phyloP scores from a whole-genome alignment of 30 jellyfish, hydroid and myxozoan species.

The Morbakka virulenta region DNA sequence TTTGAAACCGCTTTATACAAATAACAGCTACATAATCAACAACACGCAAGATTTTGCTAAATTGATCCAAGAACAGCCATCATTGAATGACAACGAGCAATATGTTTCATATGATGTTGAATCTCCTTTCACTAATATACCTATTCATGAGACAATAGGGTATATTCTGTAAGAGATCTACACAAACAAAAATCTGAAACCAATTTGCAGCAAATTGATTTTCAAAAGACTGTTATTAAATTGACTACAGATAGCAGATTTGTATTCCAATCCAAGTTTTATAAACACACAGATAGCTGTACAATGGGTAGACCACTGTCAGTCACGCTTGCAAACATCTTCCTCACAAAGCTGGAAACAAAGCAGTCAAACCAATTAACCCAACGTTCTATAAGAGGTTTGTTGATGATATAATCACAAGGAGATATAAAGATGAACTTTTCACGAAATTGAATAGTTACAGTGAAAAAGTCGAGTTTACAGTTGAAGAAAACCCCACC shows the following conservation, averaged over 20 bases:
- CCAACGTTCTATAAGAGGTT: not conserved
- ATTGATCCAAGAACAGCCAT: constrained; percentile 7
- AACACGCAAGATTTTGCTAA: constrained; percentile 24
- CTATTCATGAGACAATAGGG: constrained; percentile 8
- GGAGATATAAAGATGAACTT: constrained; percentile 6
- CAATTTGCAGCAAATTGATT: not conserved
- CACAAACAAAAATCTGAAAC: not conserved
- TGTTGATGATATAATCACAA: constrained; percentile 3
- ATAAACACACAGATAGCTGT: not conserved
- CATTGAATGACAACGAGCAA: not conserved
- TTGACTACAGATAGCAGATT: not conserved
- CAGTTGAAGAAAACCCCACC: constrained; percentile 10
- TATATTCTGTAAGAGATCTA: not conserved
- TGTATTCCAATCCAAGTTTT: not conserved
- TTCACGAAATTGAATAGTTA: not conserved
- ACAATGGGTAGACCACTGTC: constrained; percentile 27
- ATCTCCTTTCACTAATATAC: constrained; percentile 17
- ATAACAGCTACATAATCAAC: not conserved
- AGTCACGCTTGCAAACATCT: constrained; percentile 5
- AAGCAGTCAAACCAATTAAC: constrained; percentile 1
- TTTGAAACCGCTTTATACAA: constrained; percentile 17
- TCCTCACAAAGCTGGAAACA: constrained; percentile 6
- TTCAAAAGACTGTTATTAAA: not conserved
- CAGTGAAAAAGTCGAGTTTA: constrained; percentile 1
- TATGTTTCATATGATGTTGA: constrained; percentile 3